These are phyloP conservation scores for Sphyrna mokarran DNA, from an alignment of 2,113 vertebrate species.

Conservation along the genomic window DNA sequence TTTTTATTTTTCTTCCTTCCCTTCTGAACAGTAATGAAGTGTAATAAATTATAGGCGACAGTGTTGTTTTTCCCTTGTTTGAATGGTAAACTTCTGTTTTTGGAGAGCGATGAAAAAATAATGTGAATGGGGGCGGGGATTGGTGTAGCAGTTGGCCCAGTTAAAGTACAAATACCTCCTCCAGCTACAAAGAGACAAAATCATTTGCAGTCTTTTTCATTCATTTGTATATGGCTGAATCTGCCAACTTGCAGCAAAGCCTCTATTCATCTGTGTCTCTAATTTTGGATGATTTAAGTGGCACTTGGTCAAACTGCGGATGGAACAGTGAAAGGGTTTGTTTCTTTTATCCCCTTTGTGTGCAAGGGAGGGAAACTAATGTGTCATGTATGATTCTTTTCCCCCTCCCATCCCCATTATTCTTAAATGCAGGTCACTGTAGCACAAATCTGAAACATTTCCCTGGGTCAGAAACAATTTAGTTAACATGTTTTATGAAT, in stretches of 20 bases:
- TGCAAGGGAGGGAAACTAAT: neutral
- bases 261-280: neutral
- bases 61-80: neutral
- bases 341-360: neutral
- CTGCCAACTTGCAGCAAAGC: neutral
- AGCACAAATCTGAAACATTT: neutral
- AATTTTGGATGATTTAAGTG: neutral
- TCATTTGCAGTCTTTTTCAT: neutral
- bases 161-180: neutral
- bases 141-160: neutral
- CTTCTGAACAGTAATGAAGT: neutral
- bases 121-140: too few species aligned
- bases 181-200: neutral
- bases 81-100: neutral
- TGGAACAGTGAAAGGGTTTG: neutral
- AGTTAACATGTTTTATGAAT: neutral
- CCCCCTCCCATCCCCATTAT: neutral
- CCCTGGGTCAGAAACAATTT: neutral
- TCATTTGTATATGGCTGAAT: neutral
- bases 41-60: constrained; percentile 11
- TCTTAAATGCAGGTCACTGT: neutral
- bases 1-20: neutral
- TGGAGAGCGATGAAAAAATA: neutral
- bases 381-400: neutral
- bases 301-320: neutral